phyloP scores from a whole-genome alignment of 2,113 vertebrate species.

The Solea solea region DNA sequence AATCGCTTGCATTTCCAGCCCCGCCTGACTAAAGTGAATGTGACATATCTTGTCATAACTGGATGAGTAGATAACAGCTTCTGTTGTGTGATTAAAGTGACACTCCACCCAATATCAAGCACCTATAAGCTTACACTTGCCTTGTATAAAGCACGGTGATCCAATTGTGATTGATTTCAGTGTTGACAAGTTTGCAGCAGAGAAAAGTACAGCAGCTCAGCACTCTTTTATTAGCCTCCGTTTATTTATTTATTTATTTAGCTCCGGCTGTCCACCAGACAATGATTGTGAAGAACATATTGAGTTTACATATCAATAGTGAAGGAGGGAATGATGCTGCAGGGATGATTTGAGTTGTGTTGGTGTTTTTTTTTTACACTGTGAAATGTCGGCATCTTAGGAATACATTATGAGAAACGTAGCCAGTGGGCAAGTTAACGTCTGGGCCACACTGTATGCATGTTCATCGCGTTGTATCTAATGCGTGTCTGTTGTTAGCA shows the following conservation, averaged over 20 bases:
- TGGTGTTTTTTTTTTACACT: not conserved
- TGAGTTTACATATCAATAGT: not conserved
- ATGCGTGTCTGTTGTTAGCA: too few relatives aligned
- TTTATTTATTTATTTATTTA: too few relatives aligned
- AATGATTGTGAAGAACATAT: conserved; percentile 18
- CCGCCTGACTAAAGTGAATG: conserved; percentile 3
- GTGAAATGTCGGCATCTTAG: not conserved
- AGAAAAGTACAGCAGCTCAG: not conserved
- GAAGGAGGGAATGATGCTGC: not conserved
- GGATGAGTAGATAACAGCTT: not conserved
- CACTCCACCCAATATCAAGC: not conserved
- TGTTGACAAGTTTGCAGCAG: not conserved
- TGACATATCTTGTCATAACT: not conserved
- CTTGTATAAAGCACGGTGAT: not conserved
- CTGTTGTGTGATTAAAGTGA: conserved; percentile 6
- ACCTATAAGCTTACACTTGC: not conserved
- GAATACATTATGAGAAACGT: not conserved
- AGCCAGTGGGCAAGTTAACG: too few relatives aligned
- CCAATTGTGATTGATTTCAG: not conserved
- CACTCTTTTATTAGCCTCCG: not conserved
- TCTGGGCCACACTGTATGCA: too few relatives aligned
- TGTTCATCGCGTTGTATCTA: too few relatives aligned
- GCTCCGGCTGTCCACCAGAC: not conserved
- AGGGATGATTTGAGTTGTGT: conserved; percentile 13
- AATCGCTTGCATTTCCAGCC: conserved; percentile 7